These are phyloP conservation scores for Amphilophus citrinellus DNA, from an alignment of 2,113 vertebrate genomes.

Conservation along the genomic window DNA sequence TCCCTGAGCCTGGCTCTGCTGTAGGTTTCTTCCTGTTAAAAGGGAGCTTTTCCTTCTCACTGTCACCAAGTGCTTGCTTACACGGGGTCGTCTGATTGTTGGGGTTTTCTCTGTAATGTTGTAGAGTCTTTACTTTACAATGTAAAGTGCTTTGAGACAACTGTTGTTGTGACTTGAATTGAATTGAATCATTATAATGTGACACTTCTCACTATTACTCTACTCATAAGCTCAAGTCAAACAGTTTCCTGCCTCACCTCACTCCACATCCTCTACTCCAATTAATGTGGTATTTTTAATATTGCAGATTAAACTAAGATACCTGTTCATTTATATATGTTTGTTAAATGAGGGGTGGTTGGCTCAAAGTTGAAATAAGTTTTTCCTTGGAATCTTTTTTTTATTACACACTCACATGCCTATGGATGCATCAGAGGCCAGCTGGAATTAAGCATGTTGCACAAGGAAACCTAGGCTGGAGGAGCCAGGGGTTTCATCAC, in stretches of 20 bases:
- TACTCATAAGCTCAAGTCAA: neutral
- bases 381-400: neutral
- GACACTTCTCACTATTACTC: neutral
- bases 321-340: neutral
- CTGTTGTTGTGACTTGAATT: too few relatives aligned
- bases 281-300: neutral
- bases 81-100: too few relatives aligned
- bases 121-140: too few relatives aligned
- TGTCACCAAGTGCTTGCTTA: too few relatives aligned
- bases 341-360: neutral
- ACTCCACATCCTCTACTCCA: neutral
- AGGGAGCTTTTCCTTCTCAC: too few relatives aligned
- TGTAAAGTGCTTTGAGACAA: too few relatives aligned
- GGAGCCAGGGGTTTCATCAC: neutral
- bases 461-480: neutral
- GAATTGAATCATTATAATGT: neutral
- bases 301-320: neutral
- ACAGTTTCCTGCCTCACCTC: neutral
- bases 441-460: neutral
- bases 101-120: too few relatives aligned
- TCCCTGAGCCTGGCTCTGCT: too few relatives aligned
- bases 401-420: neutral
- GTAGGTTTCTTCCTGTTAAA: too few relatives aligned
- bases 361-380: neutral
- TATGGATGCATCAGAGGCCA: neutral